Evolutionary conservation across 2,888 invertebrate species (phyloP).

Genomic region (Drosophila nr. perissopoda): DNA sequence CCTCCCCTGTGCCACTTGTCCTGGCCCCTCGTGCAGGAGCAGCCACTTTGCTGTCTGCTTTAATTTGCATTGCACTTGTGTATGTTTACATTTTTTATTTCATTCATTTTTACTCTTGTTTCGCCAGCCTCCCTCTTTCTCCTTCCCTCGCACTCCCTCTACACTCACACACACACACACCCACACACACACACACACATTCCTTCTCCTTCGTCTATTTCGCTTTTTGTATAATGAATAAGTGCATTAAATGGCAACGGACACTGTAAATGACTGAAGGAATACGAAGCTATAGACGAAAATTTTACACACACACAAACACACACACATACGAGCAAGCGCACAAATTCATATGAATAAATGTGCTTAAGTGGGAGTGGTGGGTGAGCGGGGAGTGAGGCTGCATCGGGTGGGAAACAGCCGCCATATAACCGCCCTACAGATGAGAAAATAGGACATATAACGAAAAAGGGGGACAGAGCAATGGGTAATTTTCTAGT

Average conservation of each 20-base stretch:
- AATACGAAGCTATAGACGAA: constrained; percentile 64
- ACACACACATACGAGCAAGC: neutral
- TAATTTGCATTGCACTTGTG: constrained; percentile 82
- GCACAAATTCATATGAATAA: constrained; percentile 48
- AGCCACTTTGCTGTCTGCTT: constrained; percentile 81
- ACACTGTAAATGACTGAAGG: constrained; percentile 73
- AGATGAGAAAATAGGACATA: neutral
- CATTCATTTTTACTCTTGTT: constrained; percentile 79
- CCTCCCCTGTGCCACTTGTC: neutral
- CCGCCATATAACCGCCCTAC: neutral
- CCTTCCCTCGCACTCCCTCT: too few relatives aligned
- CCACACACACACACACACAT: neutral
- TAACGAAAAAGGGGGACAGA: neutral
- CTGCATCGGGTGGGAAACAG: constrained; percentile 1
- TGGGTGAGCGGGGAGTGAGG: constrained; percentile 3
- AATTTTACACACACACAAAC: constrained; percentile 15
- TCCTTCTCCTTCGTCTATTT: constrained; percentile 21
- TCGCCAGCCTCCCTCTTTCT: constrained; percentile 34
- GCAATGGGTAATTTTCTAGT: neutral
- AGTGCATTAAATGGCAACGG: constrained; percentile 79
- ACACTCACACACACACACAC: neutral
- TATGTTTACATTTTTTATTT: constrained; percentile 81
- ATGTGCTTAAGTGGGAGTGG: constrained; percentile 38
- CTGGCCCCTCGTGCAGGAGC: constrained; percentile 41
- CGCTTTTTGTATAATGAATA: constrained; percentile 70